Percentiles rank a stretch among this genome's conserved stretches.
Conservation (phyloP, 1,140 invertebrate genomes). For the Drosophila setifemur region DNA sequence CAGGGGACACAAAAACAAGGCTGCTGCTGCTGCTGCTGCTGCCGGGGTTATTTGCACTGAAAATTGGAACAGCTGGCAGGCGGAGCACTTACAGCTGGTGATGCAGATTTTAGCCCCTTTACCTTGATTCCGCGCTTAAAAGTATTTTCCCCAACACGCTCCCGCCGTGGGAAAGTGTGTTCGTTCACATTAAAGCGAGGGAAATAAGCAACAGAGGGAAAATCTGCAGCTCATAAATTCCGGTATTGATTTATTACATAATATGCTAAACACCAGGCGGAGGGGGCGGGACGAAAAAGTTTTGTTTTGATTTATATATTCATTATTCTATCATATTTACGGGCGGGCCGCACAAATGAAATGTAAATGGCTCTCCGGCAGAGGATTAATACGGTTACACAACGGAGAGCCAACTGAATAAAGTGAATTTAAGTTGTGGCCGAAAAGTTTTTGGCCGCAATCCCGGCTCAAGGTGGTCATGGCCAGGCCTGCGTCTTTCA, state of each 20-base stretch:
- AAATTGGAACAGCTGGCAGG: slow-evolving; percentile 75
- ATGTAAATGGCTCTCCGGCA: slow-evolving; percentile 63
- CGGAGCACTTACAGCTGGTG: slow-evolving; percentile 50
- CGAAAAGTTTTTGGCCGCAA: slow-evolving; percentile 54
- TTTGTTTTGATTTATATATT: slow-evolving; percentile 68
- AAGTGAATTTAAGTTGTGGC: slow-evolving; percentile 55
- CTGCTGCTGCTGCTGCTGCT: slow-evolving; percentile 21
- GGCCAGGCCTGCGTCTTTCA: slow-evolving; percentile 4
- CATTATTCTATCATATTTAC: slow-evolving; percentile 58
- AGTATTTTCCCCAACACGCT: not conserved
- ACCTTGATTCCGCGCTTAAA: not conserved
- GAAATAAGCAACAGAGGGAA: not conserved
- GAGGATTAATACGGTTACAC: slow-evolving; percentile 34
- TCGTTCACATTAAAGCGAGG: not conserved
- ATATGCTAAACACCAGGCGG: slow-evolving; percentile 49
- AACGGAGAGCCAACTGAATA: slow-evolving; percentile 25
- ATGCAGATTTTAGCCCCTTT: slow-evolving; percentile 15
- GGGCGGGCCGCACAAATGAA: slow-evolving; percentile 44
- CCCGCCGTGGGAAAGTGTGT: too few species aligned
- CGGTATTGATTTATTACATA: slow-evolving; percentile 63
- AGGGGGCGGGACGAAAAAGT: slow-evolving; percentile 36
- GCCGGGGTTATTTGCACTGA: slow-evolving; percentile 70
- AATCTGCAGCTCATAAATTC: slow-evolving; percentile 11
- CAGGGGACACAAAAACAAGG: slow-evolving; percentile 44
- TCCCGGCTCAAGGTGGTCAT: slow-evolving; percentile 54